Base-by-base conservation (phyloP, 2,888 invertebrate species). In the Hedya salicella region DNA sequence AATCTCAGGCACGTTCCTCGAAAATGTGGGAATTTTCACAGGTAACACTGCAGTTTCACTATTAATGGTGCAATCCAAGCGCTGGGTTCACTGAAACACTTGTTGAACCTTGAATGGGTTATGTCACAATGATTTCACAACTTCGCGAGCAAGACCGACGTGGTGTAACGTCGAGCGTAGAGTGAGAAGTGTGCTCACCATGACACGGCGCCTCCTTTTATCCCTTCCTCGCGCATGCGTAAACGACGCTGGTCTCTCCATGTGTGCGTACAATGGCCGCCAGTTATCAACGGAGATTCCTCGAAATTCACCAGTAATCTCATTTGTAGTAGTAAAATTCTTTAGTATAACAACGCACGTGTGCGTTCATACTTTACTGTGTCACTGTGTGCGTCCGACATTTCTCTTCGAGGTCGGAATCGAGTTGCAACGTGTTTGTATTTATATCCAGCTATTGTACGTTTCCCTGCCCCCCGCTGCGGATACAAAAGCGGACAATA, bases 41-140 rank as follows among this genome's bases (percentile, higher is more conserved):
- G 64, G 54, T 80, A 19, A 5, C 54, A 62, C 54, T 40, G 11
- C 32, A 36, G 13, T 52, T 52, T 52, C 65, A 59, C 65, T 36
- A 19, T 39, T 6, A 53, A 59, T 50, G 40, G 17, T 50, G 59
- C 77, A 82, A 85, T 83, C 79, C 71, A 74, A 74, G 73, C 73
- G 59, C 70, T 68, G 71, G 71, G 70, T 70, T 53, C 63, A 57
- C 63, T 52, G 21, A 57, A 17, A 39, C 75, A 81, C 72, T 75
- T 72, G 71, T 77, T 78, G 53, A 60, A 42, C 40, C 53, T 61
- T 66, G 60, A 60, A 60, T 57, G 42, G 6, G 73, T 80, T 85
- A 85, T 91, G 91, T 89, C 91, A 89, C 90, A 91, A 91, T 79
- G 76, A 89, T 91, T 90, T 88, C 89, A 89, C 86, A 87, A 88